These are phyloP conservation scores for Paradoxurus hermaphroditus DNA, from an alignment of 2,113 vertebrate species.

Conservation along the genomic window DNA sequence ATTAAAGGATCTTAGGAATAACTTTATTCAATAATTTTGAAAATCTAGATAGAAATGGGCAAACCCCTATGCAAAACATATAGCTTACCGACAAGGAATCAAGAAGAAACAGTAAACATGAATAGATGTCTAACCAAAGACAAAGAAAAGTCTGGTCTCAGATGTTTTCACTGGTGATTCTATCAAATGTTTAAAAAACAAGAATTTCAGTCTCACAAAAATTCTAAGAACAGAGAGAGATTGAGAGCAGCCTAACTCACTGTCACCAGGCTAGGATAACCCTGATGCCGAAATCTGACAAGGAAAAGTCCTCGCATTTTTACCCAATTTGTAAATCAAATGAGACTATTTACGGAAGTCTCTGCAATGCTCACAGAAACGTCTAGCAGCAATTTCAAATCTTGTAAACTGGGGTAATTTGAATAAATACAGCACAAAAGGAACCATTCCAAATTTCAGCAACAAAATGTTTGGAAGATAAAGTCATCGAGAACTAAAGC, in stretches of 20 bases:
- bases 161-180: not conserved
- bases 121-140: not conserved
- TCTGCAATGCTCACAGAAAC: conserved; percentile 37
- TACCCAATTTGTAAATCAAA: conserved; percentile 15
- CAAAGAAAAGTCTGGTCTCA: conserved; percentile 6
- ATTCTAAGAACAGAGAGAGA: not conserved
- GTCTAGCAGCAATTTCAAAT: conserved; percentile 37
- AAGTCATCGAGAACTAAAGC: conserved; percentile 51
- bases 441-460: conserved; percentile 44
- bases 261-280: conserved; percentile 25
- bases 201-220: conserved; percentile 36
- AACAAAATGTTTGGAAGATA: conserved; percentile 56
- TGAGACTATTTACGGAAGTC: conserved; percentile 5
- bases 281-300: not conserved
- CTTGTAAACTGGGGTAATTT: conserved; percentile 27
- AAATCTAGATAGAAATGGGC: conserved; percentile 22
- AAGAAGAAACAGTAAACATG: conserved; percentile 23
- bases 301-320: conserved; percentile 29
- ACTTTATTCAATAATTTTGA: conserved; percentile 20
- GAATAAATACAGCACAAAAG: conserved; percentile 56
- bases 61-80: conserved; percentile 3
- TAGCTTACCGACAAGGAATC: conserved; percentile 17
- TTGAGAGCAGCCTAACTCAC: not conserved
- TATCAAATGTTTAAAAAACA: conserved; percentile 13
- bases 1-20: not conserved